Percentiles rank a stretch among this genome's conserved stretches.
These are phyloP conservation scores for Hypomecis punctinalis DNA, from an alignment of 2,888 invertebrate genomes.

Conservation along the genomic window DNA sequence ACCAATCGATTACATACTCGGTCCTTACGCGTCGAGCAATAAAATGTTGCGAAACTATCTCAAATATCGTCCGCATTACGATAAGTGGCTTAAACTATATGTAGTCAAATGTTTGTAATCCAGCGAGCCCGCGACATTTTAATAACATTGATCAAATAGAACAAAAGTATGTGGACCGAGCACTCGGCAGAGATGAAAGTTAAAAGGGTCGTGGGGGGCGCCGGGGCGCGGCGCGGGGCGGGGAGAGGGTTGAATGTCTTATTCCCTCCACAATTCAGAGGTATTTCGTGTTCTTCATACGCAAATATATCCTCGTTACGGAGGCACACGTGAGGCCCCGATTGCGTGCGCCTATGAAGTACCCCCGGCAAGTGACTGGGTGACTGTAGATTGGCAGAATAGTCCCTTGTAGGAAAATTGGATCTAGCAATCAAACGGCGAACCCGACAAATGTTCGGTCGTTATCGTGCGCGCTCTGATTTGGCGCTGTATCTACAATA, in stretches of 20 bases:
- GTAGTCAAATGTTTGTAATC: slow-evolving; percentile 80
- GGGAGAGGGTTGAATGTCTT: slow-evolving; percentile 83
- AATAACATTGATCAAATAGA: slow-evolving; percentile 86
- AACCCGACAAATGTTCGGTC: slow-evolving; percentile 63
- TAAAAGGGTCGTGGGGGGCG: slow-evolving; percentile 81
- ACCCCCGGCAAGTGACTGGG: slow-evolving; percentile 62
- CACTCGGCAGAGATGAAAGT: slow-evolving; percentile 85
- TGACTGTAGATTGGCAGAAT: slow-evolving; percentile 68
- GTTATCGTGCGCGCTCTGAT: slow-evolving; percentile 63
- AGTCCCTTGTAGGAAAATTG: slow-evolving; percentile 73
- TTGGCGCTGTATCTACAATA: slow-evolving; percentile 47
- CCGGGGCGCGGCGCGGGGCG: slow-evolving; percentile 53
- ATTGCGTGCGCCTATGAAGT: slow-evolving; percentile 79
- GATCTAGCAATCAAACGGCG: slow-evolving; percentile 74
- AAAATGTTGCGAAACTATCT: slow-evolving; percentile 14
- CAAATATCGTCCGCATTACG: slow-evolving; percentile 28
- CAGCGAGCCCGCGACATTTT: slow-evolving; percentile 82
- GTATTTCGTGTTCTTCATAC: slow-evolving; percentile 86
- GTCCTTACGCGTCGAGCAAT: slow-evolving; percentile 10
- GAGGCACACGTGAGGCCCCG: slow-evolving; percentile 81
- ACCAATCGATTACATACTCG: slow-evolving; percentile 9
- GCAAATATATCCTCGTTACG: slow-evolving; percentile 85
- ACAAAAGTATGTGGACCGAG: slow-evolving; percentile 85
- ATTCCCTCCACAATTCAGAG: slow-evolving; percentile 85
- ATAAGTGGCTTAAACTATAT: slow-evolving; percentile 64